Conservation (phyloP, 1,140 invertebrate genomes). For the Eueides isabella region DNA sequence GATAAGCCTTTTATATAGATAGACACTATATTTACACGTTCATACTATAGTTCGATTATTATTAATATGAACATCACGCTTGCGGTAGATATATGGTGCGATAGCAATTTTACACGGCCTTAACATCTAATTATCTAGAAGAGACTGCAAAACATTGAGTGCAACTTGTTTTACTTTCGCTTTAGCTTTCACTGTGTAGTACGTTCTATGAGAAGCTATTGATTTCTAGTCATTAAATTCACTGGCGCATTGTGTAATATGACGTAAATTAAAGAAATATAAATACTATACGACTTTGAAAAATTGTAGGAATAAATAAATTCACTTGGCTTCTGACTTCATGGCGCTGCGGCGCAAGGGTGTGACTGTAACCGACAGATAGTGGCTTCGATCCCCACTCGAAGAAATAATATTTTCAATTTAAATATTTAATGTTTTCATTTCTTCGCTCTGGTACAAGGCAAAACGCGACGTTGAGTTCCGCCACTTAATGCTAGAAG, state of each 20-base stretch:
- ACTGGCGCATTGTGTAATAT: not conserved
- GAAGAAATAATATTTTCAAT: no score
- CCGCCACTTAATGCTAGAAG: no score
- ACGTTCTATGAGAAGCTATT: not conserved
- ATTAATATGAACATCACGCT: not conserved
- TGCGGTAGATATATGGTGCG: conserved; percentile 1
- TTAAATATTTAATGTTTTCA: no score
- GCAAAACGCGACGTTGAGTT: no score
- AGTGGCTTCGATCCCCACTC: no score
- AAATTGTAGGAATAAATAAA: not conserved
- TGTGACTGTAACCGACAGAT: no score
- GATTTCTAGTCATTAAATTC: not conserved
- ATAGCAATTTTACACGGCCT: not conserved
- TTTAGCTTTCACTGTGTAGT: conserved; percentile 13
- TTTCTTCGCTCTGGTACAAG: no score
- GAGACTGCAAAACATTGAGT: conserved; percentile 11
- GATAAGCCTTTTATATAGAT: no score
- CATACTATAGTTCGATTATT: no score
- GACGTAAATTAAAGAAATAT: not conserved
- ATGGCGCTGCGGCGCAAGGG: no score
- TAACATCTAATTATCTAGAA: conserved; percentile 8
- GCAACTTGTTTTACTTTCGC: conserved; percentile 17
- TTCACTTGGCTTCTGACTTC: no score
- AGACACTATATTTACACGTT: no score
- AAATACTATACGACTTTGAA: not conserved